Conservation (phyloP, 2,797 vertebrate species). For the Phalloptychus januarius region DNA sequence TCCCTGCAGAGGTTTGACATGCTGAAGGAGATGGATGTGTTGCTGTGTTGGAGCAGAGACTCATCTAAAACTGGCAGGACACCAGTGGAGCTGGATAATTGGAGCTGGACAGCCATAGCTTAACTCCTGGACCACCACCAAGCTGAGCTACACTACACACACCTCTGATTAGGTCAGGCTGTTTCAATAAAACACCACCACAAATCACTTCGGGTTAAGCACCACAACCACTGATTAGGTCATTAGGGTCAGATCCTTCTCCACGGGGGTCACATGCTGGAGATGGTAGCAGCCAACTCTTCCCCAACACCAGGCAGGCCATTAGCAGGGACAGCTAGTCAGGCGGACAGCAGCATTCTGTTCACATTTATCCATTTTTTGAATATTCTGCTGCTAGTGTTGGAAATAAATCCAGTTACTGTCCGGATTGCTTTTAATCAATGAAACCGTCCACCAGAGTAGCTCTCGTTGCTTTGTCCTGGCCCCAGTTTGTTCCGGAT, state of each 20-base stretch:
- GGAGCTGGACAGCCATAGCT: no score
- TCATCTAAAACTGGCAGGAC: no score
- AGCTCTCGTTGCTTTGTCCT: conserved; percentile 57
- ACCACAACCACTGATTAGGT: conserved; percentile 17
- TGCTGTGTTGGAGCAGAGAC: no score
- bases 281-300: conserved; percentile 20
- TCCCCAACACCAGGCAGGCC: conserved; percentile 48
- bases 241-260: conserved; percentile 30
- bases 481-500: conserved; percentile 7
- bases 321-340: conserved; percentile 63
- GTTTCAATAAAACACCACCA: conserved; percentile 6
- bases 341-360: conserved; percentile 55
- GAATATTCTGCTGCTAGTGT: not conserved
- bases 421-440: not conserved
- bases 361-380: not conserved
- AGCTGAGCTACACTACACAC: not conserved
- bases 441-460: conserved; percentile 62
- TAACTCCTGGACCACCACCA: not conserved
- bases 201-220: conserved; percentile 41
- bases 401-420: not conserved
- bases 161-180: not conserved
- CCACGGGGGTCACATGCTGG: conserved; percentile 31
- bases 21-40: no score
- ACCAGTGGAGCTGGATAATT: no score
- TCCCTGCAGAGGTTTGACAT: no score